Percentiles rank a stretch among this genome's conserved stretches.
phyloP scores from a whole-genome alignment of 2,888 invertebrate species.

The Zeuzera pyrina region DNA sequence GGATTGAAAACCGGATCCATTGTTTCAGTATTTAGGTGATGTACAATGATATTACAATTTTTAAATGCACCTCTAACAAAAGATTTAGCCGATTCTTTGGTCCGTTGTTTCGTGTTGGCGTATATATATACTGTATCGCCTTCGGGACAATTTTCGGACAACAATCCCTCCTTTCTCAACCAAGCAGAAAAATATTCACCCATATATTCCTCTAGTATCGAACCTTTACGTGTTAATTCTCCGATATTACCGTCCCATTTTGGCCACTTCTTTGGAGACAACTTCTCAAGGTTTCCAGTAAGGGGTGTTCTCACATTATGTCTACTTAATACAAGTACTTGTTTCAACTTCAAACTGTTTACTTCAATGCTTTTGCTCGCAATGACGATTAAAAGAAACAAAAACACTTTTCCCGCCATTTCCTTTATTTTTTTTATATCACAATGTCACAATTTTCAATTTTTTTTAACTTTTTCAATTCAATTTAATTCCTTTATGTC shows the following conservation, averaged over 20 bases:
- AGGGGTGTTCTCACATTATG: slow-evolving; percentile 48
- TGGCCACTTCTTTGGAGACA: slow-evolving; percentile 36
- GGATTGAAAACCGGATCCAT: slow-evolving; percentile 42
- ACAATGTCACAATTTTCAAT: neutral
- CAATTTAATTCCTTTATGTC: no score
- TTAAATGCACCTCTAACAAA: slow-evolving; percentile 40
- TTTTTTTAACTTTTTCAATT: neutral
- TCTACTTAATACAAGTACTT: slow-evolving; percentile 45
- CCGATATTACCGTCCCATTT: slow-evolving; percentile 30
- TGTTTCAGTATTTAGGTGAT: slow-evolving; percentile 21
- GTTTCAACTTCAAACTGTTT: slow-evolving; percentile 19
- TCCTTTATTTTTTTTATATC: neutral
- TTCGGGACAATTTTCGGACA: slow-evolving; percentile 30
- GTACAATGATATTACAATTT: slow-evolving; percentile 31
- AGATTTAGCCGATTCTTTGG: slow-evolving; percentile 35
- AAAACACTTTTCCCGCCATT: neutral
- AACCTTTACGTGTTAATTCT: slow-evolving; percentile 43
- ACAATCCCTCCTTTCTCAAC: slow-evolving; percentile 30
- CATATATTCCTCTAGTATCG: slow-evolving; percentile 40
- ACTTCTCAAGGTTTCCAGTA: slow-evolving; percentile 23
- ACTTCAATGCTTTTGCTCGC: slow-evolving; percentile 10
- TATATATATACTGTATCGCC: slow-evolving; percentile 31
- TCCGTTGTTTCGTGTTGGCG: slow-evolving; percentile 44
- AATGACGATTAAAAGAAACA: neutral
- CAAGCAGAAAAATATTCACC: slow-evolving; percentile 42